Evolutionary conservation across 2,888 invertebrate genomes (phyloP), one percentile per base, ranked within the genome.

Genomic region (Agelastica alni): DNA sequence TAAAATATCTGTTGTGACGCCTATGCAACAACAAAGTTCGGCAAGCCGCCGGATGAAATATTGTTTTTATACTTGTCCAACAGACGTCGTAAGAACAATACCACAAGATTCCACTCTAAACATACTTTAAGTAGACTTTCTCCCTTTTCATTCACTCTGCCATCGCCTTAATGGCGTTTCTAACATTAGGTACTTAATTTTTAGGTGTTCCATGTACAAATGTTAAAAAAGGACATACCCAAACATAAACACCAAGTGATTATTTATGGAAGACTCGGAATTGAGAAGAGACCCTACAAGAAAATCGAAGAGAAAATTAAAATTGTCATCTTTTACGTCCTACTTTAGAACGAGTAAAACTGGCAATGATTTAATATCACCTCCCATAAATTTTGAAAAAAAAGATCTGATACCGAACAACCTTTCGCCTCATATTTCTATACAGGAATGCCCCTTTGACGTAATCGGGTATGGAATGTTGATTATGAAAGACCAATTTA

Each of bases 401-500:
- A 55, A 51, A 10, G 51, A 51, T 16, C 10, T 63, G 28, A 16
- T 31, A n/a, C 47, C 51, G 2, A 47, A 53, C 5, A 56, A 55
- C 28, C 31, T 58, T 17, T 58, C 51, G 14, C 26, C 57, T 12
- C 44, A 44, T 28, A 34, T 53, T 10, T 60, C 63, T 2, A 63
- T 65, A 10, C 59, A 63, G 14, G 59, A 67, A 28, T 67, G 70
- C 43, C 68, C 81, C 69, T 80, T 72, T 71, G 81, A 70, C 42
- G 66, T 73, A 30, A 53, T 59, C 2, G 63, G 63, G 14, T 68
- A 71, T 51, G 74, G 74, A 13, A 58, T 62, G 2, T 69, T 74
- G 44, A 51, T 75, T 18, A 58, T 71, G 46, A 66, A 67, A 49
- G 71, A 73, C 48, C 62, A 61, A 26, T 75, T 75, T 58, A 66